These are phyloP conservation scores for Mythimna pallens DNA, from an alignment of 2,888 invertebrate species.

Conservation along the genomic window DNA sequence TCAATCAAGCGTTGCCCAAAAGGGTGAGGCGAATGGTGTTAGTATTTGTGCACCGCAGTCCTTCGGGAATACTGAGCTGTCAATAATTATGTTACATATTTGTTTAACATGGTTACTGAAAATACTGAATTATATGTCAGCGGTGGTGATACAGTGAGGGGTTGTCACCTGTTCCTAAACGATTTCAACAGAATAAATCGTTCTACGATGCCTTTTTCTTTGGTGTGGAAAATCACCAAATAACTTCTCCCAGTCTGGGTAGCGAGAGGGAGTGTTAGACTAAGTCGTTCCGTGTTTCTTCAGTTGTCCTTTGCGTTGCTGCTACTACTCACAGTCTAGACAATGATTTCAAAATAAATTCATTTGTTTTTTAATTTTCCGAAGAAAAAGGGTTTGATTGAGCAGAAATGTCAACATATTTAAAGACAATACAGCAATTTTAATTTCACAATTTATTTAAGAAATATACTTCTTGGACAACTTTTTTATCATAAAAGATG, in stretches of 20 bases:
- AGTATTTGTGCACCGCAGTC: slow-evolving; percentile 39
- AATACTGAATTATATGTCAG: background rate
- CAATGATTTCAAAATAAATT: no score
- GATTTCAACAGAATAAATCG: background rate
- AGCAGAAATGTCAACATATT: no score
- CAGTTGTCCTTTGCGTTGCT: no score
- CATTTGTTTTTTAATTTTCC: no score
- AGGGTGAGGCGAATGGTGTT: slow-evolving; percentile 17
- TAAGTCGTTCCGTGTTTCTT: no score
- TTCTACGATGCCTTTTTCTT: no score
- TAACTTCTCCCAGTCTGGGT: no score
- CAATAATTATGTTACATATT: slow-evolving; percentile 36
- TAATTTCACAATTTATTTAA: background rate
- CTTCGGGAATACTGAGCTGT: slow-evolving; percentile 20
- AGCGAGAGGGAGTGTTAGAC: no score
- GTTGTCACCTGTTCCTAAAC: background rate
- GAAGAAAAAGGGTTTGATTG: no score
- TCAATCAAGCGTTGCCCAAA: slow-evolving; percentile 21
- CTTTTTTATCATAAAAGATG: background rate
- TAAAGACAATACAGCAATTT: background rate
- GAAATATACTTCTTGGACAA: background rate
- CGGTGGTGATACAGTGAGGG: background rate
- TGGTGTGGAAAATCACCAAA: no score
- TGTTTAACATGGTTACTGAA: slow-evolving; percentile 17
- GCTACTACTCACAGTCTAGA: no score